Evolutionary conservation across 2,888 invertebrate species (phyloP), one percentile per base, ranked within the genome.

Genomic region (Pyrochroa serraticornis): DNA sequence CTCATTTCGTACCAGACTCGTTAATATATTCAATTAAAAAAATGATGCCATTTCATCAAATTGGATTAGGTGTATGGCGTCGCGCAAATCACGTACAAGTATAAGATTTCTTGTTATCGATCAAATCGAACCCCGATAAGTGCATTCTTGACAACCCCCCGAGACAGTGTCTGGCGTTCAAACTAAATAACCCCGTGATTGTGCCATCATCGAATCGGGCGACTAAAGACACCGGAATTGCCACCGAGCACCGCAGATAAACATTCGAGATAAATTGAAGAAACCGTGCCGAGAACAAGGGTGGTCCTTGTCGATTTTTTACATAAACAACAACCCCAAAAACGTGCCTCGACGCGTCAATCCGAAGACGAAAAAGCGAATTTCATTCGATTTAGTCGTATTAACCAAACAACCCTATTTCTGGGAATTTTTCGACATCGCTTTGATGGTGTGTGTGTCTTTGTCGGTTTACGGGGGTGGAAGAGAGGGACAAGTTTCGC

Each of bases 21-120:
- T 34, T 47, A 41, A 53, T 44, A 43, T 55, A 44, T 55, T 57
- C 50, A 42, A 41, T 52, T 44, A 59, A n/a, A 61, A 50, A 66
- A 66, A 68, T 73, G 72, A 73, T 73, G 70, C 73, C 72, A 73
- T 73, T 73, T 72, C 38, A 68, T 69, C 14, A 71, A 73, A 73
- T 73, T 73, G 73, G 71, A 73, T 73, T 73, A 71, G 58, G 43
- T 43, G 32, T 32, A 49, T 13, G 43, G 13, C 13, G 43, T 43
- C 36, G 14, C 5, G 13, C 46, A 66, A 66, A 68, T 69, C 66
- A 68, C 64, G 35, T 13, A 32, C 10, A 43, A 58, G 65, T 70
- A 67, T 70, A 68, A 65, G 66, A 70, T 68, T 71, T 68, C 68
- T 65, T 66, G 51, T 47, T 66, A 67, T 69, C 59, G 69, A 69